Evolutionary conservation across 2,888 invertebrate genomes (phyloP).

Genomic region (Deilephila elpenor): DNA sequence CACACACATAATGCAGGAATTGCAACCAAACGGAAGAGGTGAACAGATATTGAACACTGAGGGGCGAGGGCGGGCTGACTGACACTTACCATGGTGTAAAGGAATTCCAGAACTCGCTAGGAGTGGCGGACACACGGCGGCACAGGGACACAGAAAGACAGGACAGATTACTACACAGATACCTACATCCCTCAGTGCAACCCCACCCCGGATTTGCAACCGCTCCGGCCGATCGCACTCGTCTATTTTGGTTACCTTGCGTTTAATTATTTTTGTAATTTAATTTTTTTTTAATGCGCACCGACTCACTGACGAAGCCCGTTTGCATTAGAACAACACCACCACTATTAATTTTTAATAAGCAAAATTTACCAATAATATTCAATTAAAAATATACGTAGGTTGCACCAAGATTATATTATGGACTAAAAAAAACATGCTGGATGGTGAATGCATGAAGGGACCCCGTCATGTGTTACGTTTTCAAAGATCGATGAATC

Average conservation of each 20-base stretch:
- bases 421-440: slow-evolving; percentile 65
- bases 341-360: slow-evolving; percentile 57
- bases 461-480: slow-evolving; percentile 62
- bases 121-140: slow-evolving; percentile 88
- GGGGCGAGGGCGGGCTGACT: slow-evolving; percentile 86
- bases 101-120: slow-evolving; percentile 99
- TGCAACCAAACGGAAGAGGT: slow-evolving; percentile 84
- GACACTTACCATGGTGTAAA: slow-evolving; percentile 99
- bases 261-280: slow-evolving; percentile 70
- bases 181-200: slow-evolving; percentile 85
- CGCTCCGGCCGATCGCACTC: slow-evolving; percentile 75
- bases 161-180: slow-evolving; percentile 86
- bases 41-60: slow-evolving; percentile 84
- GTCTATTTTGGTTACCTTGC: slow-evolving; percentile 83
- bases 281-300: slow-evolving; percentile 53
- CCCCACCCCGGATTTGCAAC: slow-evolving; percentile 81
- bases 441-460: slow-evolving; percentile 68
- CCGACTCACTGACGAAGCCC: slow-evolving; percentile 71
- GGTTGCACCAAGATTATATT: slow-evolving; percentile 70
- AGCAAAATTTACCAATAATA: neutral
- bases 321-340: slow-evolving; percentile 84
- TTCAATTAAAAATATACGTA: slow-evolving; percentile 39
- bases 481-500: slow-evolving; percentile 68
- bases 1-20: slow-evolving; percentile 84
- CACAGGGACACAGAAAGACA: slow-evolving; percentile 89